Evolutionary conservation across 1,140 invertebrate genomes (phyloP).

Genomic region (Brachionus angularis): DNA sequence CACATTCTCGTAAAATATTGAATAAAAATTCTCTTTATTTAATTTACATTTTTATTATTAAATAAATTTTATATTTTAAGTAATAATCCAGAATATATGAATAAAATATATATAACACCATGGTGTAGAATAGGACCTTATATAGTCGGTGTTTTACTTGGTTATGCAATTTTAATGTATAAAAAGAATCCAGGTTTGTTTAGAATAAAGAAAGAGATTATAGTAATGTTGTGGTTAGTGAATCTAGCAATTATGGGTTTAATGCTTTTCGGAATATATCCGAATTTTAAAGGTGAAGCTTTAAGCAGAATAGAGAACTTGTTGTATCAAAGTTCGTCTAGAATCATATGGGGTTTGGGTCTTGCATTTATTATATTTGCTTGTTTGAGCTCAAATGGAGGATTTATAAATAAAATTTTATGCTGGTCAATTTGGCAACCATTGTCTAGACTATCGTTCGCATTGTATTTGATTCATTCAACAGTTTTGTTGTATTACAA

Average conservation of each 20-base stretch:
- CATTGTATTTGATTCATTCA: slow-evolving; percentile 27
- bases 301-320: not conserved
- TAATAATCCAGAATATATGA: slow-evolving; percentile 2
- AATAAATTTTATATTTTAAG: not conserved
- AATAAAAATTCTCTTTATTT: not conserved
- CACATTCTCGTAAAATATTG: not conserved
- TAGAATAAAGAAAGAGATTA: not conserved
- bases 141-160: slow-evolving; percentile 60
- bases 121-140: slow-evolving; percentile 60
- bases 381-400: slow-evolving; percentile 33
- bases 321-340: slow-evolving; percentile 22
- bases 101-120: slow-evolving; percentile 28
- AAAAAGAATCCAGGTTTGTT: slow-evolving; percentile 26
- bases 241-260: slow-evolving; percentile 1
- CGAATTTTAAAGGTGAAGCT: slow-evolving; percentile 32
- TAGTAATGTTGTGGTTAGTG: slow-evolving; percentile 19
- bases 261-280: slow-evolving; percentile 41
- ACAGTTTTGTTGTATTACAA: slow-evolving; percentile 16
- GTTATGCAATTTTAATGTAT: slow-evolving; percentile 47
- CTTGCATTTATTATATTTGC: slow-evolving; percentile 24
- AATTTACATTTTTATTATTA: not conserved
- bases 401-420: slow-evolving; percentile 14
- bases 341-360: slow-evolving; percentile 31
- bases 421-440: slow-evolving; percentile 35
- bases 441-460: slow-evolving; percentile 16